A percentile compares a stretch with the other conserved stretches of the same genome.
These are phyloP conservation scores for Eupithecia vulgata DNA, from an alignment of 2,888 invertebrate species.

Conservation along the genomic window DNA sequence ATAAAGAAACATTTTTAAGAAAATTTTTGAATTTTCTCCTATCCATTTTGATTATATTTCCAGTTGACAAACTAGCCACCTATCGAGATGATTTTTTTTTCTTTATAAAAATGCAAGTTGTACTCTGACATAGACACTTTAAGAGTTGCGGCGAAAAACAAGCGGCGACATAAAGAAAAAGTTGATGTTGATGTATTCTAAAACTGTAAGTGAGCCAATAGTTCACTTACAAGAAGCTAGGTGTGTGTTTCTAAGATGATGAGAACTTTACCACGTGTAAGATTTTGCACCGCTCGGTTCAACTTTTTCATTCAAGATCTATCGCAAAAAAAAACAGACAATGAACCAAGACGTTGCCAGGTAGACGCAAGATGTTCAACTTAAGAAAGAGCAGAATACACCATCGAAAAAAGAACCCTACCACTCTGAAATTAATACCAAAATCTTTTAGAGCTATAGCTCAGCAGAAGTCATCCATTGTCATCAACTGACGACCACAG, in stretches of 20 bases:
- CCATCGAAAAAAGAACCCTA: conserved; percentile 40
- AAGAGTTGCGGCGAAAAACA: no score
- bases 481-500: conserved; percentile 13
- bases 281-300: not conserved
- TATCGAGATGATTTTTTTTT: no score
- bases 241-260: not conserved
- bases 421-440: conserved; percentile 22
- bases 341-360: conserved; percentile 69
- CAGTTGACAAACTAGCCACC: no score
- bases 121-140: no score
- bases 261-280: not conserved
- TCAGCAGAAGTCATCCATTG: conserved; percentile 29
- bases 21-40: no score
- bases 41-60: no score
- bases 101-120: no score
- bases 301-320: conserved; percentile 30
- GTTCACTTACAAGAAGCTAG: not conserved
- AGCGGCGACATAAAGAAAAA: no score
- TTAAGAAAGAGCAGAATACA: conserved; percentile 65
- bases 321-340: conserved; percentile 59
- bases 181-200: no score
- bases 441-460: conserved; percentile 19
- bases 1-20: no score
- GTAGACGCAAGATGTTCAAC: conserved; percentile 76
- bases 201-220: not conserved